Percentiles rank a stretch among this genome's conserved stretches.
These are phyloP conservation scores for Microtus montanus DNA, from an alignment of 2,113 vertebrate species.

Conservation along the genomic window DNA sequence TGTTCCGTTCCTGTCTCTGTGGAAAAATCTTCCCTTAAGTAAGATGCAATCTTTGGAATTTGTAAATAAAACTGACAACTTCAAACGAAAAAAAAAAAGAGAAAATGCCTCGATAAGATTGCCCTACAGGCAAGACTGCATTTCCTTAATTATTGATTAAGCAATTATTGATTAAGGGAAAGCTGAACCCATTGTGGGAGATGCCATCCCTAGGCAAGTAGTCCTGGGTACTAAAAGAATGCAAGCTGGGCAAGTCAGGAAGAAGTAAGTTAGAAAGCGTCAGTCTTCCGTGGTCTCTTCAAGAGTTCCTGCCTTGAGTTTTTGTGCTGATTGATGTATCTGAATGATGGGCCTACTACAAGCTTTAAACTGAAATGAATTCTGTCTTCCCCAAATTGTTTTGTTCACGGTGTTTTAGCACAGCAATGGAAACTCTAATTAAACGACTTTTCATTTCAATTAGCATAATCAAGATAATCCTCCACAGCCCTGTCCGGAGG, in stretches of 20 bases:
- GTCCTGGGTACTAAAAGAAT: neutral
- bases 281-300: fast-evolving
- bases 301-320: neutral
- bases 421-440: neutral
- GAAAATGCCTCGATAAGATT: neutral
- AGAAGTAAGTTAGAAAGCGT: neutral
- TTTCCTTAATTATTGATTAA: neutral
- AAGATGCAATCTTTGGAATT: no score
- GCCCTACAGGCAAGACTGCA: neutral
- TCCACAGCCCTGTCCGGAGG: neutral
- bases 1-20: no score
- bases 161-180: neutral
- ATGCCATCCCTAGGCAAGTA: neutral
- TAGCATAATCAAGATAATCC: neutral
- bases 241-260: neutral
- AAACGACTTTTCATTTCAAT: neutral
- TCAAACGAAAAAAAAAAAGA: no score
- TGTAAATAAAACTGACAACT: no score
- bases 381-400: neutral
- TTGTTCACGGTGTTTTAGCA: neutral
- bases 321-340: neutral
- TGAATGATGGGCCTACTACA: neutral
- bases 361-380: neutral
- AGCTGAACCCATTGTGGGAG: neutral
- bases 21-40: no score